These are phyloP conservation scores for Anorthoa munda DNA, from an alignment of 2,888 invertebrate genomes.

Conservation along the genomic window DNA sequence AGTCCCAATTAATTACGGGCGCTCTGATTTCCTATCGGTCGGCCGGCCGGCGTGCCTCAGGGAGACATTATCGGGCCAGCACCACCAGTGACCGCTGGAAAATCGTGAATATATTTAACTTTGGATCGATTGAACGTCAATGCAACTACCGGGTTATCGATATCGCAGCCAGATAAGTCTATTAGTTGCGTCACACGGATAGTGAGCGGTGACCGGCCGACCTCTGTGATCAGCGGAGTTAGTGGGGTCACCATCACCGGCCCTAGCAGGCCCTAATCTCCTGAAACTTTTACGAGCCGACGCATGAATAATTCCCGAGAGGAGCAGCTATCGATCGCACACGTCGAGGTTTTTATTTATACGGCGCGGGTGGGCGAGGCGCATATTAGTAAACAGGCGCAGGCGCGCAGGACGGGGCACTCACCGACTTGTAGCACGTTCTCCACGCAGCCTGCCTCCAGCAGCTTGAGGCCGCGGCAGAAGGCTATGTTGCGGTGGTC, in stretches of 20 bases:
- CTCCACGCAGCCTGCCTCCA: conserved; percentile 96
- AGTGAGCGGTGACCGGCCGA: conserved; percentile 59
- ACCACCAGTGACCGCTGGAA: conserved; percentile 57
- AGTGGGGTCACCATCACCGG: conserved; percentile 71
- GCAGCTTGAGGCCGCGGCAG: conserved; percentile 96
- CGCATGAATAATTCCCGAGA: conserved; percentile 91
- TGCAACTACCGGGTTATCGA: conserved; percentile 77
- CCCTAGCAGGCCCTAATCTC: conserved; percentile 84
- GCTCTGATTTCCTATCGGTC: conserved; percentile 73
- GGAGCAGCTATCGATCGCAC: conserved; percentile 91
- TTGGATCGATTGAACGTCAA: conserved; percentile 78
- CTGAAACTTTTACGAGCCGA: conserved; percentile 86
- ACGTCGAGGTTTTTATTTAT: conserved; percentile 91
- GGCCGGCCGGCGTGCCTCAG: conserved; percentile 70
- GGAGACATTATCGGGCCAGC: conserved; percentile 72
- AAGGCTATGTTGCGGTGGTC: conserved; percentile 96
- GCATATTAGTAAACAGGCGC: conserved; percentile 91
- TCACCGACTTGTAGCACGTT: conserved; percentile 97
- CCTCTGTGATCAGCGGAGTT: conserved; percentile 62
- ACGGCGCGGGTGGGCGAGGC: conserved; percentile 91
- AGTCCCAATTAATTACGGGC: conserved; percentile 75
- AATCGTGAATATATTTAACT: conserved; percentile 73
- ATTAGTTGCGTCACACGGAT: conserved; percentile 72
- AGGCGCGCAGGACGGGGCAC: conserved; percentile 88
- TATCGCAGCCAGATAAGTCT: conserved; percentile 75